Evolutionary conservation across 2,797 vertebrate species (phyloP), one percentile per base, ranked within the genome.

Genomic region (Austrolebias charrua): DNA sequence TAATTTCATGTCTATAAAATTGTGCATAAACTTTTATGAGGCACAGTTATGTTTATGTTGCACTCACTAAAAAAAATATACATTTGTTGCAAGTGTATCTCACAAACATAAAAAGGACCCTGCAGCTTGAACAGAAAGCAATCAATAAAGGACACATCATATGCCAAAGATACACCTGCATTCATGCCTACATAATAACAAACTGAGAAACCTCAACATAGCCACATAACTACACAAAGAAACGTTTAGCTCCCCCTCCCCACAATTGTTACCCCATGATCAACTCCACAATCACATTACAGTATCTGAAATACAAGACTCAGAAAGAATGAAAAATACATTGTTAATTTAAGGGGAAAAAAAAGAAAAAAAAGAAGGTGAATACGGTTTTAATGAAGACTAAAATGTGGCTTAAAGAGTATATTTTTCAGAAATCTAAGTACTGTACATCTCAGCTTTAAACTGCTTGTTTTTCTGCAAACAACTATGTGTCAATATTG

Each of bases 121-220:
- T 4, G 62, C 56, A 45, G 50, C 62, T 49, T 14, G 49, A 5
- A 63, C 54, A 43, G 50, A 49, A 55, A 63, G 33, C 74, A 80
- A 82, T 79, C 56, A 69, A 85, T 71, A 69, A 43, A 44, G 62
- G 82, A 65, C 0, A 3, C 54, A 71, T 73, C 72, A 16, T 8
- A 58, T 47, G 40, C 38, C 63, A 69, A 35, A 18, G 54, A 64
- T 78, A 71, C 45, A 55, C 45, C 55, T 0, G 5, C 47, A 31
- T 55, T 42, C 61, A 70, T 24, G 3, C 24, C 24, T 24, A 75
- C 63, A 43, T 9, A 55, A 79, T 67, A 76, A 19, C 46, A 65
- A 60, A 61, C 47, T 43, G 31, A 29, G 53, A 61, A 65, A 71
- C 49, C 42, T 69, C 66, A 69, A 79, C 18, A 63, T 20, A 50